Percentiles rank a stretch among this genome's conserved stretches.
Evolutionary conservation across 1,140 invertebrate genomes (phyloP).

Genomic region (Aphis craccivora): DNA sequence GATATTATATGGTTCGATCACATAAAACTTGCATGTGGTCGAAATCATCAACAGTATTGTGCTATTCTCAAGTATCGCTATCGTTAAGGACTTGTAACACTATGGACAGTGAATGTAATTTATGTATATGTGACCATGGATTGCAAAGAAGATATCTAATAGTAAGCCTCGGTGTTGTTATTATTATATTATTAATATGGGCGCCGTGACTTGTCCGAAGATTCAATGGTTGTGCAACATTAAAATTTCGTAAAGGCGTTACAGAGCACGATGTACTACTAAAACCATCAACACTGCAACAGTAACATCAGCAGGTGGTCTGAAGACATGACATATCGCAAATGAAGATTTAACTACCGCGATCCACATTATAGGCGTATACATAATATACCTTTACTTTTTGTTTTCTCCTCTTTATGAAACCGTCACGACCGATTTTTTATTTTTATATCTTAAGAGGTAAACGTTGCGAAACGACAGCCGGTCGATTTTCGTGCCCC

Average conservation of each 20-base stretch:
- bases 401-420: slow-evolving; percentile 31
- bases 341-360: slow-evolving; percentile 55
- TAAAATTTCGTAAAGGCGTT: slow-evolving; percentile 27
- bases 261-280: background rate
- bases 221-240: background rate
- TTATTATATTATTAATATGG: slow-evolving; percentile 14
- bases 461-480: slow-evolving; percentile 42
- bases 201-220: slow-evolving; percentile 21
- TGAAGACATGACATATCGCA: slow-evolving; percentile 12
- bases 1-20: background rate
- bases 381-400: slow-evolving; percentile 13
- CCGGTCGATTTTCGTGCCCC: slow-evolving; percentile 52
- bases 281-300: background rate
- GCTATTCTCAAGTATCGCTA: background rate
- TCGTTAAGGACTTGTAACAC: background rate
- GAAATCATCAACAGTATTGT: background rate
- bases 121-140: background rate
- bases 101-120: background rate
- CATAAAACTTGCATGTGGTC: background rate
- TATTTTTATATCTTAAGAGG: background rate
- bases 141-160: background rate
- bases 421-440: slow-evolving; percentile 48
- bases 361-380: background rate
- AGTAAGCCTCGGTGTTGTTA: background rate
- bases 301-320: slow-evolving; percentile 1